phyloP scores from a whole-genome alignment of 2,797 vertebrate genomes.

The Centropyge bicolor region DNA sequence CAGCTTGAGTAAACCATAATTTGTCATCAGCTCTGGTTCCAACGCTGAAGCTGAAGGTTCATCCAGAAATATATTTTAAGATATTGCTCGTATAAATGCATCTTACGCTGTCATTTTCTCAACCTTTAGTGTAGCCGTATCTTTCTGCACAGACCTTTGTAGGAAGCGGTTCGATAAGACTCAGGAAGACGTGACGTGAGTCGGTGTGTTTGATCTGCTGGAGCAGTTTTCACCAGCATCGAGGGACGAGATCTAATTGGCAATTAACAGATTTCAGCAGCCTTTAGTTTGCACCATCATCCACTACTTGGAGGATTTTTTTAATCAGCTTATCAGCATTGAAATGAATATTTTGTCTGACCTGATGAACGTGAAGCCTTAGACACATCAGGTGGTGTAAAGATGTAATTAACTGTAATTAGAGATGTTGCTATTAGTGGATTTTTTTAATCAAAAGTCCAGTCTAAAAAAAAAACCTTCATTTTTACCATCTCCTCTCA shows the following conservation, averaged over 20 bases:
- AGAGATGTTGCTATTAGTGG: neutral
- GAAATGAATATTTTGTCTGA: neutral
- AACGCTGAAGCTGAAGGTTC: neutral
- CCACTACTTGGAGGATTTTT: neutral
- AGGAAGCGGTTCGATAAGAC: constrained; percentile 39
- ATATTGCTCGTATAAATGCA: neutral
- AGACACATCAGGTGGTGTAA: neutral
- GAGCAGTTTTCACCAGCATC: neutral
- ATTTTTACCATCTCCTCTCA: neutral
- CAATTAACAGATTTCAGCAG: constrained; percentile 20
- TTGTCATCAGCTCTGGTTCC: constrained; percentile 35
- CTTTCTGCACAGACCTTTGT: constrained; percentile 5
- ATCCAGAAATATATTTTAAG: neutral
- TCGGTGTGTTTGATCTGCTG: neutral
- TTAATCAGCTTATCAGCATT: neutral
- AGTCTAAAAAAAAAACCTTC: no score
- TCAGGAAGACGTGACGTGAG: constrained; percentile 19
- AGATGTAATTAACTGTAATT: neutral
- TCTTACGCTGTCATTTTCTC: neutral
- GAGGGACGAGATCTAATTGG: constrained; percentile 2
- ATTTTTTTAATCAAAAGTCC: neutral
- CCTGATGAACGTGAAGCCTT: neutral
- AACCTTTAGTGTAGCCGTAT: neutral
- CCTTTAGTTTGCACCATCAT: neutral
- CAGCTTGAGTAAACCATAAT: constrained; percentile 64